Conservation (phyloP, 2,113 vertebrate species). For the Gymnogyps californianus region DNA sequence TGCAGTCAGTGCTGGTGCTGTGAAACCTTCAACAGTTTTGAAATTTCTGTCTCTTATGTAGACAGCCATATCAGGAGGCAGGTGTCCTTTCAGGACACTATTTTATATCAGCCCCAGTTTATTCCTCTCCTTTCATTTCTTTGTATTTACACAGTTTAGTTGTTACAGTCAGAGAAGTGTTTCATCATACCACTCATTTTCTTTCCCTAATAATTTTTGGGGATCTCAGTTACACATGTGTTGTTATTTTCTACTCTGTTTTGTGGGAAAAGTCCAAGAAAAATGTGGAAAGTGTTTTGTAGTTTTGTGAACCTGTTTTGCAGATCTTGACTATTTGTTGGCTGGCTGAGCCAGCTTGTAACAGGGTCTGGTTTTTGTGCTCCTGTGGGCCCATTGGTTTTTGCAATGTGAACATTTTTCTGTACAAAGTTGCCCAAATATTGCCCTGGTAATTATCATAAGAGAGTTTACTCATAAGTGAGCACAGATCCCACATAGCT, state of each 20-base stretch:
- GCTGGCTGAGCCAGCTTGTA: background rate
- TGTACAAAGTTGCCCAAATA: background rate
- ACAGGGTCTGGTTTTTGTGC: background rate
- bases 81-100: background rate
- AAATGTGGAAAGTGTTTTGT: background rate
- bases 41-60: background rate
- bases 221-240: background rate
- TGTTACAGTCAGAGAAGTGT: background rate
- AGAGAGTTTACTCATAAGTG: background rate
- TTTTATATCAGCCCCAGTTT: background rate
- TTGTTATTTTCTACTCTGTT: background rate
- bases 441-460: background rate
- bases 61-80: background rate
- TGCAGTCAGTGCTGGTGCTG: background rate
- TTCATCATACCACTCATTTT: fast-evolving
- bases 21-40: background rate
- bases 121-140: background rate
- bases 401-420: background rate
- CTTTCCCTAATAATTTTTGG: background rate
- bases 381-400: background rate
- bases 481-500: background rate
- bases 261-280: background rate
- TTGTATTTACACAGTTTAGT: background rate
- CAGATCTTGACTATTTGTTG: background rate
- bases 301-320: background rate